Base-by-base conservation (phyloP, 2,888 invertebrate species). In the Chaitophorus viminalis region DNA sequence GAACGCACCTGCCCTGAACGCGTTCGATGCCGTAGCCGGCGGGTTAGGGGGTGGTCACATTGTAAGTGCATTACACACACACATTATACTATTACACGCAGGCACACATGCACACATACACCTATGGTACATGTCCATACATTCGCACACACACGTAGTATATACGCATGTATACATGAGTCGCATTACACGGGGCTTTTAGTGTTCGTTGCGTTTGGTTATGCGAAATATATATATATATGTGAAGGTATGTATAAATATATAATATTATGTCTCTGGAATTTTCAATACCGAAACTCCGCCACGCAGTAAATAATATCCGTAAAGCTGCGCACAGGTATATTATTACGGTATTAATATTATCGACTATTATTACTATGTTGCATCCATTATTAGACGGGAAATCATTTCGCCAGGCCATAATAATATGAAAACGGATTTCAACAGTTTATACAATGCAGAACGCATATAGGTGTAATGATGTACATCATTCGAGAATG, bases 151-250 rank as follows among this genome's bases (percentile, higher is more conserved):
- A 18, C 25, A 60, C 3, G 6, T 60, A 21, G 3, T 25, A 25
- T 60, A 25, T 60, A 60, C 60, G 8, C 6, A 8, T 60, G 4
- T 25, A 18, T 60, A 52, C 52, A 52, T 17, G 5, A 72, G 33
- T 33, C 17, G 36, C 72, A n/a, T 82, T 72, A 33, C 52, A n/a
- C 54, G 11, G 52, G 21, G 54, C 72, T 82, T 60, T 82, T 82
- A 82, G 54, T 29, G 74, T 82, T n/a, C 36, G 6, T 8, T 8
- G n/a, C n/a, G 82, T n/a, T 5, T 36, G 3, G 6, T n/a, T n/a
- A n/a, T n/a, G 36, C 6, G 36, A 36, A 36, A 36, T 36, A 33
- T 72, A 60, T 82, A 31, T 52, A 8, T 52, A 14, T 52, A n/a
- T n/a, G n/a, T n/a, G n/a, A n/a, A n/a, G n/a, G n/a, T n/a, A n/a